These are phyloP conservation scores for Octodon degus DNA, from an alignment of 2,113 vertebrate species.

Conservation along the genomic window DNA sequence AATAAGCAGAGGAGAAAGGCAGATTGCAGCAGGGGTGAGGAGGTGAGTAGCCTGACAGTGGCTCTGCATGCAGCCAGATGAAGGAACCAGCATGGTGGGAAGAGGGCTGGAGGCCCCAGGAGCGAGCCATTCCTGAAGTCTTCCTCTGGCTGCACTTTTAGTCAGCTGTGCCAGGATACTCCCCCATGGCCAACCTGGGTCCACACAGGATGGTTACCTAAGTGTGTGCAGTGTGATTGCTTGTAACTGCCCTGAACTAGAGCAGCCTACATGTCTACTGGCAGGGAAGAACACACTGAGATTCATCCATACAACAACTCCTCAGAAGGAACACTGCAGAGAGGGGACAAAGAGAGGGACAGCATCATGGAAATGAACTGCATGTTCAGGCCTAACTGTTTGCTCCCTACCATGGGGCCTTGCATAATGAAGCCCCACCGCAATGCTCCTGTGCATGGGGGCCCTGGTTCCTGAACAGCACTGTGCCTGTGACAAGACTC, in stretches of 20 bases:
- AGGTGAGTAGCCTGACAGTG: not conserved
- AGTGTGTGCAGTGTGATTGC: not conserved
- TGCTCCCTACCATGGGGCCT: not conserved
- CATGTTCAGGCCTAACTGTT: not conserved
- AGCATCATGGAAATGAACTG: not conserved
- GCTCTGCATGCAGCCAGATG: not conserved
- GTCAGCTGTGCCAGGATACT: not conserved
- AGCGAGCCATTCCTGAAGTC: not conserved
- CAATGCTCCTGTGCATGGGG: not conserved
- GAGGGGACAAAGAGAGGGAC: too few relatives aligned
- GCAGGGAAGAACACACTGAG: not conserved
- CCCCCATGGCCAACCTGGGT: not conserved
- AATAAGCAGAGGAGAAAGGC: not conserved
- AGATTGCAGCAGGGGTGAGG: too few relatives aligned
- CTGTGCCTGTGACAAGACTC: not conserved
- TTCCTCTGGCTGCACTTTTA: not conserved
- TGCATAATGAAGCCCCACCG: accelerated
- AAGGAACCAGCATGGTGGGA: not conserved
- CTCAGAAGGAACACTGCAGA: too few relatives aligned
- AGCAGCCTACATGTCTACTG: not conserved
- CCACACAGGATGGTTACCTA: not conserved
- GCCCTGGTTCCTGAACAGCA: not conserved
- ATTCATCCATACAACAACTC: not conserved
- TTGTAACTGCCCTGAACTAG: not conserved
- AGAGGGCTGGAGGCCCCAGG: not conserved